Base-by-base conservation (phyloP, 2,113 vertebrate genomes). In the Thalassoma bifasciatum region DNA sequence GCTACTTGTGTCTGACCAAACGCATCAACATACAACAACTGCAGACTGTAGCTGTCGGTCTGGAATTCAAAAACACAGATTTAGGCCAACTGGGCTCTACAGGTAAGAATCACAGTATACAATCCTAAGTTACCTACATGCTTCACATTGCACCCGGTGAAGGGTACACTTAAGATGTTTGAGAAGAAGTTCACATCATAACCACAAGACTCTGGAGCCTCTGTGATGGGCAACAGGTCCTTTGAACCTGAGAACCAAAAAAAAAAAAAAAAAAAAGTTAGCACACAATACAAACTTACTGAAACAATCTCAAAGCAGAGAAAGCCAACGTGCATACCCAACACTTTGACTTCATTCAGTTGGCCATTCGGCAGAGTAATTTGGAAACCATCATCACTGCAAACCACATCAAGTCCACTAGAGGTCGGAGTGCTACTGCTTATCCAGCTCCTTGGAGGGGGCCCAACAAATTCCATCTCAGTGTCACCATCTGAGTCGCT, bases 131-230 rank as follows among this genome's bases (percentile, higher is more conserved):
- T n/a, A 49, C 79, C n/a, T 64, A 89, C 93, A 64, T 79, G 10
- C 44, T 58, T 69, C 11, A 92, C 85, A 60, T 82, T 49, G 54
- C 93, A 94, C 2, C 87, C 87, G 26, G 34, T 66, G 34, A 89
- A 93, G 5, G 77, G 58, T 14, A 94, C 66, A n/a, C 24, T 75
- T 22, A 93, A 34, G 6, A 62, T 63, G n/a, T 81, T 85, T 0
- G 49, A 6, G 0, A 46, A 0, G 1, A 0, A 11, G 23, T 71
- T 64, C 42, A 92, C 19, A 12, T 42, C 37, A 62, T 90, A 92
- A 0, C 81, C 88, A 76, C 93, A 93, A 19, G 24, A 36, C 1
- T 30, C 19, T 1, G 65, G 56, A 2, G 66, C 78, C 0, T 73
- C 47, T 0, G 49, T 24, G 21, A 86, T 65, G 14, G 76, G 13